phyloP scores from a whole-genome alignment of 2,888 invertebrate genomes.

The Campoletis raptor region DNA sequence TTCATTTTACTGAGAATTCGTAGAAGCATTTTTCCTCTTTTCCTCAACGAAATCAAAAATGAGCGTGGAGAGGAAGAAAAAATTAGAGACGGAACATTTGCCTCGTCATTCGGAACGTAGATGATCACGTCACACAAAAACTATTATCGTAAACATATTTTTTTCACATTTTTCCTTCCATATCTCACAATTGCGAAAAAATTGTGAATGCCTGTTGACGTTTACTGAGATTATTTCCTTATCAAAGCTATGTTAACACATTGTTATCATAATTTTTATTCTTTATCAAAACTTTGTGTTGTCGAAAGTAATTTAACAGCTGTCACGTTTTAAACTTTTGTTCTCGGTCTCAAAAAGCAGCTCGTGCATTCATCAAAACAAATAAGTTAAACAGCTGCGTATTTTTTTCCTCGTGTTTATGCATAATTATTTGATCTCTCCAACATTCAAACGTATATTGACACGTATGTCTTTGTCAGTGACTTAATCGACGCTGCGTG shows the following conservation, averaged over 20 bases:
- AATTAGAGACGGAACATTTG: background rate
- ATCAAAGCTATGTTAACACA: background rate
- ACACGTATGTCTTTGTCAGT: background rate
- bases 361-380: background rate
- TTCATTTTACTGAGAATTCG: constrained; percentile 19
- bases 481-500: constrained; percentile 42
- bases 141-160: background rate
- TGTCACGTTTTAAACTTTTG: background rate
- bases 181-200: background rate
- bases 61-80: background rate
- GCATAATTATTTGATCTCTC: constrained; percentile 33
- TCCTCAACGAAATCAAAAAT: constrained; percentile 6
- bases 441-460: constrained; percentile 13
- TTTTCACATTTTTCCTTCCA: background rate
- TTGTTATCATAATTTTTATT: background rate
- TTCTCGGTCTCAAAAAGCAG: background rate
- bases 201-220: background rate
- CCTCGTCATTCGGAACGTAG: background rate
- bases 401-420: constrained; percentile 20
- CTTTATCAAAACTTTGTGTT: background rate
- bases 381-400: background rate
- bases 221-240: background rate
- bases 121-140: background rate
- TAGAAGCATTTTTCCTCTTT: constrained; percentile 3
- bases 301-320: background rate